Evolutionary conservation across 1,140 invertebrate species (phyloP).

Genomic region (Euura lappo): DNA sequence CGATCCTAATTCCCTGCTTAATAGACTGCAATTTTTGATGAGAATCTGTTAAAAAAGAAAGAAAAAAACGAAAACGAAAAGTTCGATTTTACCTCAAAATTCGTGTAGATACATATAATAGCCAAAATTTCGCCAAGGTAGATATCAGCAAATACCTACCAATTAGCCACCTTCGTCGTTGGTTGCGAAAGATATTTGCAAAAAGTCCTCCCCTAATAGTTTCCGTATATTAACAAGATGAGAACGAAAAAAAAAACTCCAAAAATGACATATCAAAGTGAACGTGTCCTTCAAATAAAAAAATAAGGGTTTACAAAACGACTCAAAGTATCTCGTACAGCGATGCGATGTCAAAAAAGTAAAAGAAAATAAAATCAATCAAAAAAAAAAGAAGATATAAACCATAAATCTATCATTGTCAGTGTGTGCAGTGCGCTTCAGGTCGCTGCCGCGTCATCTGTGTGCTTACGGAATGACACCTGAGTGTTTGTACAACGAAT

Average conservation of each 20-base stretch:
- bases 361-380: background rate
- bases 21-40: too few species aligned
- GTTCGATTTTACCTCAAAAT: too few species aligned
- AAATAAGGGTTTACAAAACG: background rate
- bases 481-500: background rate
- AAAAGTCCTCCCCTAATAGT: too few species aligned
- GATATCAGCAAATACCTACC: too few species aligned
- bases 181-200: too few species aligned
- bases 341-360: background rate
- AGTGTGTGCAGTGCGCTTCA: conserved; percentile 59
- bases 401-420: conserved; percentile 50
- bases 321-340: conserved; percentile 2
- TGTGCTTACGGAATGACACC: background rate
- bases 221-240: background rate
- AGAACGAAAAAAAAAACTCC: conserved; percentile 17
- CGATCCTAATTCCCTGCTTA: too few species aligned
- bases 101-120: too few species aligned
- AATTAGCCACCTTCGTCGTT: too few species aligned
- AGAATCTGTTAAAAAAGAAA: too few species aligned
- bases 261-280: conserved; percentile 2
- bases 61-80: too few species aligned
- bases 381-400: background rate
- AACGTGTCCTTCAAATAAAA: background rate
- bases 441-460: conserved; percentile 40
- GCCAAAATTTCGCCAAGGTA: too few species aligned